Percentiles rank a stretch among this genome's conserved stretches.
phyloP scores from a whole-genome alignment of 1,140 invertebrate species.

The Drosophila sproati region DNA sequence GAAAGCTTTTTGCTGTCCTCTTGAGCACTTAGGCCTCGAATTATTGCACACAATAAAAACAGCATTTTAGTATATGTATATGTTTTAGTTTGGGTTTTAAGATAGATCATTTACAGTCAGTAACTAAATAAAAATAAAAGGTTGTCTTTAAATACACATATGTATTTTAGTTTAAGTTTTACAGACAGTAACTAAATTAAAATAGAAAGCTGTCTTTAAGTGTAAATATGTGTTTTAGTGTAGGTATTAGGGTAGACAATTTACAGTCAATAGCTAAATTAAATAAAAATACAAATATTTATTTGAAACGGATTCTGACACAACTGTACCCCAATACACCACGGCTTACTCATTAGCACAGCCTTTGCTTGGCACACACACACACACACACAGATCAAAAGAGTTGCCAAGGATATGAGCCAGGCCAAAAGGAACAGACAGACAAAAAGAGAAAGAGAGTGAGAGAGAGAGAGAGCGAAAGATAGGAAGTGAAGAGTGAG shows the following conservation, averaged over 20 bases:
- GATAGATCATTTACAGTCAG: no score
- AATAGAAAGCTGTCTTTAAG: no score
- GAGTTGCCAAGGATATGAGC: constrained; percentile 63
- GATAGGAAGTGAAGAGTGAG: constrained; percentile 36
- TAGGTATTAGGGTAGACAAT: neutral
- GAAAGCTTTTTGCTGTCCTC: constrained; percentile 72
- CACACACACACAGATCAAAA: constrained; percentile 51
- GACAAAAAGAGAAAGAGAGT: neutral
- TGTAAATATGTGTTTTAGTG: no score
- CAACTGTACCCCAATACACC: constrained; percentile 33
- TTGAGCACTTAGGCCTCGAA: constrained; percentile 25
- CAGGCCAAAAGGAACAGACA: constrained; percentile 2
- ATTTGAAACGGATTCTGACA: neutral
- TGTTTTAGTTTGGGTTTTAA: no score
- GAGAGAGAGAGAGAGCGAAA: no score
- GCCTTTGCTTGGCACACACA: constrained; percentile 1
- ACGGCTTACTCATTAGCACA: constrained; percentile 38
- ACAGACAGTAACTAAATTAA: no score
- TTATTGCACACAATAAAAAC: neutral
- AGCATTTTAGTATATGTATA: no score
- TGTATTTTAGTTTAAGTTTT: no score
- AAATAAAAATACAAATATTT: neutral
- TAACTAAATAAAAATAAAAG: neutral
- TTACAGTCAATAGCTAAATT: neutral
- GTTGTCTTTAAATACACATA: no score